phyloP scores from a whole-genome alignment of 2,113 vertebrate genomes.

The Ochotona princeps region DNA sequence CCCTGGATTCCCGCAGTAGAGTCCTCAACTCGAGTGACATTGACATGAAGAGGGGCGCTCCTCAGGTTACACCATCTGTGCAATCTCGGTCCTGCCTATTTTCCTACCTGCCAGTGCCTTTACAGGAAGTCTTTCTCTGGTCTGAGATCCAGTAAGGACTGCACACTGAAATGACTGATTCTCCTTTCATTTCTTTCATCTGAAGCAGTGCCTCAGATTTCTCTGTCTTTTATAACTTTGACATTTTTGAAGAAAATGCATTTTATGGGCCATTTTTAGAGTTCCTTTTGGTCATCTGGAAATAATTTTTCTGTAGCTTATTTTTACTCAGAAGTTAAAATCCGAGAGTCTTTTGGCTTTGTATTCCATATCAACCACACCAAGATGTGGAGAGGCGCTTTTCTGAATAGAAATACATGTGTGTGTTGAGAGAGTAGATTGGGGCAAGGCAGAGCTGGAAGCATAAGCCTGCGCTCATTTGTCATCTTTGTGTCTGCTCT shows the following conservation, averaged over 20 bases:
- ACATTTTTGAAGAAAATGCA: conserved; percentile 11
- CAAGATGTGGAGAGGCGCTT: background rate
- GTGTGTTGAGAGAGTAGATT: background rate
- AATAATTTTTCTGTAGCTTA: background rate
- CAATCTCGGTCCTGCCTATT: background rate
- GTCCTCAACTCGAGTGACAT: background rate
- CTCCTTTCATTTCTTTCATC: background rate
- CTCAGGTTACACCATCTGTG: background rate
- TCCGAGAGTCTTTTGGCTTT: background rate
- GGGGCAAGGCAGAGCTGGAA: background rate
- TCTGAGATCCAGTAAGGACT: background rate
- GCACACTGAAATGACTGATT: background rate
- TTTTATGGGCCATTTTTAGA: background rate
- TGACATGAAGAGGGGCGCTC: background rate
- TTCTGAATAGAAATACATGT: background rate
- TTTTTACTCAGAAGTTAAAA: background rate
- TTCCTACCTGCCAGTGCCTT: background rate
- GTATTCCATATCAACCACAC: background rate
- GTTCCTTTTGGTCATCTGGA: background rate
- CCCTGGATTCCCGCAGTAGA: background rate
- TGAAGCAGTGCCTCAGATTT: background rate
- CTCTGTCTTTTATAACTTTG: background rate
- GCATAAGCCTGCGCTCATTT: background rate
- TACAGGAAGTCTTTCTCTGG: background rate
- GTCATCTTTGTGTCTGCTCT: background rate